Base-by-base conservation (phyloP, 2,113 vertebrate species). In the Aegypius monachus region DNA sequence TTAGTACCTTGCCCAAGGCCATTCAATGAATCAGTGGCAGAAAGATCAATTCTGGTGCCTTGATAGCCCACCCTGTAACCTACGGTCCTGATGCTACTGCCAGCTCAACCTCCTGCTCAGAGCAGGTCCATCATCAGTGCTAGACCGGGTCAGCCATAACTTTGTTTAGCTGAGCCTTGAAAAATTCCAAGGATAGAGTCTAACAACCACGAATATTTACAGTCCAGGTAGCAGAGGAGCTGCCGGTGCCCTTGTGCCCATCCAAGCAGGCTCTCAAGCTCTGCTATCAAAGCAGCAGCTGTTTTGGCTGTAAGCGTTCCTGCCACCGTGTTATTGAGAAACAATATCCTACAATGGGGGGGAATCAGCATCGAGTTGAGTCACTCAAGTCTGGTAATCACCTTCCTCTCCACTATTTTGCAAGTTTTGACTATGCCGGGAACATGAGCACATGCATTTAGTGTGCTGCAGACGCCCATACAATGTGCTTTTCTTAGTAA, bases 321-420 rank as follows among this genome's bases (percentile, higher is more conserved):
- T 43, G 1, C 15, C 20, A 4, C 26, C 4, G 0, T 0, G 6
- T 31, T 10, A 29, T 0, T 18, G 62, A 80, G 79, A 83, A 93
- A 10, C 11, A 27, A 6, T 1, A 9, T 31, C 53, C 47, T 52
- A 17, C 0, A 1, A 6, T 50, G 0, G 1, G 40, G 50, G 59
- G 56, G 67, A 75, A 71, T 22, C 52, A 40, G 38, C 61, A 0
- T 0, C 5, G 55, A 27, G 21, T 1, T 38, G 87, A 77, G 74
- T 78, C 81, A 26, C 56, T 14, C 52, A 12, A 26, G 21, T 16
- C 65, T n/a, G 56, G 15, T 11, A 83, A 42, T 36, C 58, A 50
- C 86, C 73, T 81, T 65, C 38, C 56, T 12, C 53, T 55, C 13
- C 16, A 2, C 25, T n/a, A 1, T 65, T 86, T 52, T 75, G 50